phyloP scores from a whole-genome alignment of 2,888 invertebrate species.

The Hydriomena furcata region DNA sequence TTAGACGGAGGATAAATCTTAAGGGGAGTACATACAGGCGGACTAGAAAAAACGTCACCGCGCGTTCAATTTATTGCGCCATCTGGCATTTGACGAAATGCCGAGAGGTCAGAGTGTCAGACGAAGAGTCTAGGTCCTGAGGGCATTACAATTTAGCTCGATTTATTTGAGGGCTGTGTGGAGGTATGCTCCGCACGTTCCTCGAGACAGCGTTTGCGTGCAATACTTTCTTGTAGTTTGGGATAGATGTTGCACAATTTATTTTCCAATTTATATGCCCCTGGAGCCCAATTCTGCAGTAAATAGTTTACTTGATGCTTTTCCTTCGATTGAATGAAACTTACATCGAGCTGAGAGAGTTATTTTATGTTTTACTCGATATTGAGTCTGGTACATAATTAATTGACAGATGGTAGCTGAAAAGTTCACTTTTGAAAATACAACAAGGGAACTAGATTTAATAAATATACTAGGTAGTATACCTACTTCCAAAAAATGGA shows the following conservation, averaged over 20 bases:
- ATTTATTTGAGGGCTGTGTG: constrained; percentile 8
- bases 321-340: constrained; percentile 7
- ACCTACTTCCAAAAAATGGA: too few relatives aligned
- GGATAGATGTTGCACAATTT: constrained; percentile 13
- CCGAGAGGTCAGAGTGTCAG: constrained; percentile 19
- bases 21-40: constrained; percentile 22
- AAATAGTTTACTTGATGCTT: constrained; percentile 11
- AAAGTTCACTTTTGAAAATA: too few relatives aligned
- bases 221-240: constrained; percentile 7
- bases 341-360: neutral
- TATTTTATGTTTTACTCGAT: neutral
- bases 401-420: neutral
- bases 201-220: constrained; percentile 9
- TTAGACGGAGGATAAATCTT: constrained; percentile 26
- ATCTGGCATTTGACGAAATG: constrained; percentile 21
- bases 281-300: constrained; percentile 13
- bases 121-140: constrained; percentile 13
- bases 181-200: constrained; percentile 18
- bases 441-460: too few relatives aligned
- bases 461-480: too few relatives aligned
- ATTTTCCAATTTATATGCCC: constrained; percentile 11
- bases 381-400: neutral
- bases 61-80: constrained; percentile 15
- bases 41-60: constrained; percentile 13
- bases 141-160: constrained; percentile 11